Conservation (phyloP, 1,140 invertebrate genomes). For the Muscidifurax raptorellus region DNA sequence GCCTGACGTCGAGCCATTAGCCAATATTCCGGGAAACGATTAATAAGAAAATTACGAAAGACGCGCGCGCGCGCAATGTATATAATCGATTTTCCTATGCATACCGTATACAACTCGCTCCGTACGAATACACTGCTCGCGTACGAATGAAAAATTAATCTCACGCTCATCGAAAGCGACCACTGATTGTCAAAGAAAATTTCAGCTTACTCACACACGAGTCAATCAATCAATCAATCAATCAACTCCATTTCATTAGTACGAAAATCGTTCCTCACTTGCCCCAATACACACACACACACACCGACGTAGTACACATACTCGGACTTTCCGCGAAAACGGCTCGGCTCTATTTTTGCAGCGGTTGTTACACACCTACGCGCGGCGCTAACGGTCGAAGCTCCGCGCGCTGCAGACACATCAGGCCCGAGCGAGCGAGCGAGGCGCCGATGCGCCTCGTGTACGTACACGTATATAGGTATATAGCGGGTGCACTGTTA, state of each 20-base stretch:
- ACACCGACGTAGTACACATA: no score
- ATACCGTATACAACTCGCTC: no score
- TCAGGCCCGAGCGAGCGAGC: not conserved
- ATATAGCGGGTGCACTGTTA: not conserved
- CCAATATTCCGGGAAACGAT: no score
- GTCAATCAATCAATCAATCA: no score
- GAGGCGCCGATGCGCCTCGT: not conserved
- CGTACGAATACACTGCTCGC: no score
- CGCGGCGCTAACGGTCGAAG: slow-evolving; percentile 1
- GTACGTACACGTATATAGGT: not conserved
- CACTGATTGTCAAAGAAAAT: not conserved
- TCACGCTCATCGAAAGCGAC: no score
- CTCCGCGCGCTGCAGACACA: not conserved
- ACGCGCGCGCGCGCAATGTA: no score
- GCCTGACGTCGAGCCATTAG: no score
- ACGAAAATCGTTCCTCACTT: not conserved
- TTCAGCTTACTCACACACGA: not conserved
- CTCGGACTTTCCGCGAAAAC: slow-evolving; percentile 4
- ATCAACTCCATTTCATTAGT: not conserved
- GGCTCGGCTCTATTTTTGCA: not conserved
- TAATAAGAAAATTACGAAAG: no score
- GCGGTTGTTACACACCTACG: not conserved
- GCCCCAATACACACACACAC: no score
- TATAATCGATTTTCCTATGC: no score
- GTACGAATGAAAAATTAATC: not conserved